Base-by-base conservation (phyloP, 2,113 vertebrate species). In the Bubalus kerabau region DNA sequence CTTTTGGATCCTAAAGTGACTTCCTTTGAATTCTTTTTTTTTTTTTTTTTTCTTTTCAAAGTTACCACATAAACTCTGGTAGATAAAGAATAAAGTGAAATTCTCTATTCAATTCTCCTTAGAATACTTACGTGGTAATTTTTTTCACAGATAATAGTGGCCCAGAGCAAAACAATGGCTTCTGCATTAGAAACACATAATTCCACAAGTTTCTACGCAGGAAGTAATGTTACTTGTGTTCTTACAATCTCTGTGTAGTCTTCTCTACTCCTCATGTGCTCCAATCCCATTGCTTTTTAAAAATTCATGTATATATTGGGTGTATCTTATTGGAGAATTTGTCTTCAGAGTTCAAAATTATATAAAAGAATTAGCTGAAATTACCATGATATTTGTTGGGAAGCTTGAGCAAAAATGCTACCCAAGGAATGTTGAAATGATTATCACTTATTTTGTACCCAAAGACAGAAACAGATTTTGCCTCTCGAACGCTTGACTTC, bases 401-500 rank as follows among this genome's bases (percentile, higher is more conserved):
- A 92, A 54, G 6, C 81, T 94, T 95, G 56, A 84, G 57, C 24
- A 93, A 95, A 87, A 81, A 36, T 93, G 15, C 93, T 67, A 78
- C 12, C 28, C 50, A 87, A 71, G 30, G 56, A 96, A 80, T 92
- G 54, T 52, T 82, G 46, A 94, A 40, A 43, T 95, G 83, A 19
- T 74, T 43, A 52, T 83, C 67, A 94, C 28, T 95, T 14, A 24
- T 94, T 2, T 80, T 78, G 9, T 78, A 67, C 92, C 15, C 12
- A 89, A 64, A 94, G 78, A 93, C 46, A 32, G 85, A 80, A 95
- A 76, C 48, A 95, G 36, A 76, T 84, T 93, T 94, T 80, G 14
- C 56, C 19, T 97, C n/a, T 85, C 16, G 74, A 95, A 78, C n/a
- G 8, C n/a, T 93, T 54, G n/a, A 21, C 32, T 17, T 74, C 14